Evolutionary conservation across 2,797 vertebrate genomes (phyloP), one percentile per base, ranked within the genome.

Genomic region (Coregonus suidteri): DNA sequence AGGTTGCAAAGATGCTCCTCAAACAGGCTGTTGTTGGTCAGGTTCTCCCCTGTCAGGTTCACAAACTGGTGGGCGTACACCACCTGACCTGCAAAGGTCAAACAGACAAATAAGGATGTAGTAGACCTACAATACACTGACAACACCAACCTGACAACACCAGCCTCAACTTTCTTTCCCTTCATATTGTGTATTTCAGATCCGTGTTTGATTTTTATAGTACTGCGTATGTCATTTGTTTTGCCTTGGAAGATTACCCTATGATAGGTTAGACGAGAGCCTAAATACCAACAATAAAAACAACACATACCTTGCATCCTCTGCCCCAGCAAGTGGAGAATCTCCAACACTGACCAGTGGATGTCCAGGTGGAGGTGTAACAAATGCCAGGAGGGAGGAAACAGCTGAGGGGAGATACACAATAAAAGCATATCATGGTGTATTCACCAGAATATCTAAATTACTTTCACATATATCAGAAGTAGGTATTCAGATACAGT

Each of bases 341-440:
- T 91, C 93, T 97, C 98, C 85, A 99, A 79, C 54, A 98, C 86
- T 59, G 96, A 93, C 98, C 98, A 99, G 77, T 96, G 95, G 78
- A 96, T 92, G 89, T 99, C 98, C 83, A 99, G 93, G 89, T 97
- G 92, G 85, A 99, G 96, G 87, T 99, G 98, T 20, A 99, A 79
- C 81, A 98, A 93, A 92, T 99, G 97, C 97, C 98, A 99, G 0
- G 96, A 96, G 9, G 98, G 97, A 82, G 97, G 95, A 81, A 97
- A 95, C 74, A 98, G 90, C 98, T 99, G 88, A 54, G 6, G 71
- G 52, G 13, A 69, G 16, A 51, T 11, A 35, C 9, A 53, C 30
- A 4, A 25, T 25, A 25, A 25, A 25, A 25, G 25, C 25, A 25
- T 25, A 25, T 25, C 1, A 25, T 25, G 25, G 25, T 25, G 25